Conservation (phyloP, 1,140 invertebrate species). For the Oedothorax gibbosus region DNA sequence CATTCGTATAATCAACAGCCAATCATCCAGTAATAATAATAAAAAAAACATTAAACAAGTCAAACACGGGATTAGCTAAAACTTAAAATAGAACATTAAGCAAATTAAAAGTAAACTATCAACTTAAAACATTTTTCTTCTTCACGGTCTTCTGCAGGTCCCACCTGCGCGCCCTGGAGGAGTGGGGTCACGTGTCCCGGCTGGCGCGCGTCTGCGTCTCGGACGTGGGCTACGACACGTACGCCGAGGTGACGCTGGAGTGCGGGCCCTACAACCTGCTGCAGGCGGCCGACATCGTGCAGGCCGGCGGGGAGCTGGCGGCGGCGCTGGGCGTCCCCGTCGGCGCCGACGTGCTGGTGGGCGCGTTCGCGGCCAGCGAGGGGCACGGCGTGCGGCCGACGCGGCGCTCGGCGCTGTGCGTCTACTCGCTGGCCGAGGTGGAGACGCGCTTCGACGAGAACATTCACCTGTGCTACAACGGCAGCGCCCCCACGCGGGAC, state of each 20-base stretch:
- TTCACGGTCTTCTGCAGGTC: slow-evolving; percentile 90
- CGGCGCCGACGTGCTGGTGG: slow-evolving; percentile 83
- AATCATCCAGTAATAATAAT: too few species aligned
- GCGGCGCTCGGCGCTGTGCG: slow-evolving; percentile 80
- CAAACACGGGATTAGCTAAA: too few species aligned
- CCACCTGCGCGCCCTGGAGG: slow-evolving; percentile 82
- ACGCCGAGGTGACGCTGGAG: slow-evolving; percentile 93
- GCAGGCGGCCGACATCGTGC: slow-evolving; percentile 88
- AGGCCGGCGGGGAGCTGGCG: slow-evolving; percentile 84
- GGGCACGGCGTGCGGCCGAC: slow-evolving; percentile 83
- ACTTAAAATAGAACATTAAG: too few species aligned
- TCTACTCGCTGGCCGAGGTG: slow-evolving; percentile 81
- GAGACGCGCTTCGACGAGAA: slow-evolving; percentile 95
- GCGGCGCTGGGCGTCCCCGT: slow-evolving; percentile 80
- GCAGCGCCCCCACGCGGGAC: slow-evolving; percentile 88
- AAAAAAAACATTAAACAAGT: too few species aligned
- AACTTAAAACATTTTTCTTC: slow-evolving; percentile 76
- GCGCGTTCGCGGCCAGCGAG: slow-evolving; percentile 85
- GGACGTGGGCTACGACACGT: slow-evolving; percentile 91
- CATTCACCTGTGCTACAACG: slow-evolving; percentile 97
- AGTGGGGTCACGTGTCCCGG: slow-evolving; percentile 91
- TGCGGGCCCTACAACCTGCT: slow-evolving; percentile 90
- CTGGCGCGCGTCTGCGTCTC: slow-evolving; percentile 91
- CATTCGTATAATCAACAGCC: too few species aligned
- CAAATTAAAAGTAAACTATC: too few species aligned